phyloP scores from a whole-genome alignment of 1,140 invertebrate genomes.

The Charaxes varanes region DNA sequence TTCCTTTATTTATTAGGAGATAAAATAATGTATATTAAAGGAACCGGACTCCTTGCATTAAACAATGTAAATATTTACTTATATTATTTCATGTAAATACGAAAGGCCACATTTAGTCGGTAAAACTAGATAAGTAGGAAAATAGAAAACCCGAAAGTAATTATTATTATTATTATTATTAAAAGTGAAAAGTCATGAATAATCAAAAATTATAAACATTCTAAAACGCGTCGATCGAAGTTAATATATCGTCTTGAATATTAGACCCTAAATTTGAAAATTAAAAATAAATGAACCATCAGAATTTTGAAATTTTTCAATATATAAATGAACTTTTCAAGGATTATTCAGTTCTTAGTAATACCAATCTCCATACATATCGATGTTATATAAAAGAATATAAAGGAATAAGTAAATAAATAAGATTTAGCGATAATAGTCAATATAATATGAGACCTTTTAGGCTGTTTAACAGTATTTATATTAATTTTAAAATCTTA shows the following conservation, averaged over 20 bases:
- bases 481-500: constrained; percentile 25
- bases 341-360: constrained; percentile 46
- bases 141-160: constrained; percentile 14
- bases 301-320: constrained; percentile 16
- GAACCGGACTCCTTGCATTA: constrained; percentile 75
- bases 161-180: background rate
- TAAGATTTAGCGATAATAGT: constrained; percentile 64
- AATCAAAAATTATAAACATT: constrained; percentile 42
- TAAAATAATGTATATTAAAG: constrained; percentile 60
- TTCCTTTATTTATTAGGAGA: constrained; percentile 39
- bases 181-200: constrained; percentile 35
- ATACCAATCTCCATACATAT: constrained; percentile 68
- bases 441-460: constrained; percentile 53
- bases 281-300: constrained; percentile 20
- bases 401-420: constrained; percentile 39
- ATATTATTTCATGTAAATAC: constrained; percentile 42
- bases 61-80: constrained; percentile 47
- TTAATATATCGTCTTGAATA: constrained; percentile 6
- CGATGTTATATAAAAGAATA: constrained; percentile 59
- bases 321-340: constrained; percentile 16
- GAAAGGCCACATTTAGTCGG: constrained; percentile 43
- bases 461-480: constrained; percentile 64
- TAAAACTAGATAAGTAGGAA: constrained; percentile 38
- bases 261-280: constrained; percentile 19
- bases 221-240: constrained; percentile 28